Conservation (phyloP, 2,888 invertebrate species). For the Drosophila algonquin region DNA sequence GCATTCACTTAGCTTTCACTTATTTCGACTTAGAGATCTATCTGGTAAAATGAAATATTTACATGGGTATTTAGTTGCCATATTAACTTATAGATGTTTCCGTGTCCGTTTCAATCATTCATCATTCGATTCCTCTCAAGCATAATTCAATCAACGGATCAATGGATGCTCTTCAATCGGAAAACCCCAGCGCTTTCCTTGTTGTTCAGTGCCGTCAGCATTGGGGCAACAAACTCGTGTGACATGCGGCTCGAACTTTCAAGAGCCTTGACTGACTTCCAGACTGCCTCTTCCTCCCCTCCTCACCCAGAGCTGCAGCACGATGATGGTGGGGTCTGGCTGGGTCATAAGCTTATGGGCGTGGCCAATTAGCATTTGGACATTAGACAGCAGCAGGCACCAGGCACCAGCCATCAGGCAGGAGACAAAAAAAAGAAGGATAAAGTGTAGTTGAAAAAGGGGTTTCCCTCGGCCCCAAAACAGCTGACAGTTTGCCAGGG, state of each 20-base stretch:
- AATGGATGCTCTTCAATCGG: too few relatives aligned
- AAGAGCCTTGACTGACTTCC: constrained; percentile 53
- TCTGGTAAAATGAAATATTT: too few relatives aligned
- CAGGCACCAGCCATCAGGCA: too few relatives aligned
- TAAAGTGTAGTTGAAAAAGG: constrained; percentile 27
- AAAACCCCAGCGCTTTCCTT: background rate
- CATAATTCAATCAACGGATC: too few relatives aligned
- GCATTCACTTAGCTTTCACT: too few relatives aligned
- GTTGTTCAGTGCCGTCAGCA: constrained; percentile 42
- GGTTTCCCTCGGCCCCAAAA: constrained; percentile 47
- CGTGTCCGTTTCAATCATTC: too few relatives aligned
- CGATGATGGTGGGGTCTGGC: background rate
- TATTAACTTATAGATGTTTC: too few relatives aligned
- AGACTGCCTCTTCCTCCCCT: constrained; percentile 9
- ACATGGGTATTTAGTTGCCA: too few relatives aligned
- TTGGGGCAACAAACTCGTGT: constrained; percentile 68
- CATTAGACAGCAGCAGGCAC: constrained; percentile 37
- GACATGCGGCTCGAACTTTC: constrained; percentile 71
- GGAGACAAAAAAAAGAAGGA: constrained; percentile 19
- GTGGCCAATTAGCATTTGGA: constrained; percentile 65
- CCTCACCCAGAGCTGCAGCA: background rate
- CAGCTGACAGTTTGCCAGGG: constrained; percentile 3
- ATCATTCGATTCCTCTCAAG: too few relatives aligned
- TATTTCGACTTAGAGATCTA: too few relatives aligned
- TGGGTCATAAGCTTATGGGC: constrained; percentile 39